These are phyloP conservation scores for Drosophila lacicola DNA, from an alignment of 2,888 invertebrate genomes.

Conservation along the genomic window DNA sequence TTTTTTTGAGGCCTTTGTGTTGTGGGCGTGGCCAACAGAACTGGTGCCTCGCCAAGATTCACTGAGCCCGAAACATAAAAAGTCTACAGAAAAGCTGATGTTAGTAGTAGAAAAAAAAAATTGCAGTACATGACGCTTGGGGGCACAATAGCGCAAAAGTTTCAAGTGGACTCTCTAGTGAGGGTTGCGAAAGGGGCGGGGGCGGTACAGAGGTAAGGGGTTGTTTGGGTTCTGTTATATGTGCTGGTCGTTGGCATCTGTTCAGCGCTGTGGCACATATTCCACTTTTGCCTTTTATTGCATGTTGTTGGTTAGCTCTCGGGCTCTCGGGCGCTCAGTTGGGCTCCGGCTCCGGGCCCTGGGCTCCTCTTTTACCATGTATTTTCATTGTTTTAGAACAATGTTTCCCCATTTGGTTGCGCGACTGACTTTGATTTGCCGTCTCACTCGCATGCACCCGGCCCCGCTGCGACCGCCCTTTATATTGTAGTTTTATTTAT, in stretches of 20 bases:
- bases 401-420: conserved; percentile 68
- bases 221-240: conserved; percentile 18
- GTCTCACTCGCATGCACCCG: conserved; percentile 47
- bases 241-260: conserved; percentile 71
- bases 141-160: conserved; percentile 74
- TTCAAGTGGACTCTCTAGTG: conserved; percentile 72
- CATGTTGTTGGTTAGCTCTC: conserved; percentile 52
- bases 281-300: conserved; percentile 79
- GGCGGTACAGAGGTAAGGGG: neutral
- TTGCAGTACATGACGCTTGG: conserved; percentile 55
- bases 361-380: conserved; percentile 22
- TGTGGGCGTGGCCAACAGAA: conserved; percentile 30
- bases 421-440: conserved; percentile 74
- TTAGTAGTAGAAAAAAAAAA: conserved; percentile 34
- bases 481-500: conserved; percentile 29
- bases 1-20: conserved; percentile 26
- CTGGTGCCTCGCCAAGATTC: conserved; percentile 62
- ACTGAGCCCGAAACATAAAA: conserved; percentile 61
- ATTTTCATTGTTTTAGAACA: conserved; percentile 76
- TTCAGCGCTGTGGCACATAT: conserved; percentile 77
- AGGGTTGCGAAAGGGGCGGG: conserved; percentile 11
- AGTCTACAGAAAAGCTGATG: conserved; percentile 36
- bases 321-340: conserved; percentile 29
- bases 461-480: neutral
- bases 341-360: conserved; percentile 21